A percentile compares a stretch with the other conserved stretches of the same genome.
Conservation (phyloP, 2,888 invertebrate genomes). For the Halocaridina rubra region DNA sequence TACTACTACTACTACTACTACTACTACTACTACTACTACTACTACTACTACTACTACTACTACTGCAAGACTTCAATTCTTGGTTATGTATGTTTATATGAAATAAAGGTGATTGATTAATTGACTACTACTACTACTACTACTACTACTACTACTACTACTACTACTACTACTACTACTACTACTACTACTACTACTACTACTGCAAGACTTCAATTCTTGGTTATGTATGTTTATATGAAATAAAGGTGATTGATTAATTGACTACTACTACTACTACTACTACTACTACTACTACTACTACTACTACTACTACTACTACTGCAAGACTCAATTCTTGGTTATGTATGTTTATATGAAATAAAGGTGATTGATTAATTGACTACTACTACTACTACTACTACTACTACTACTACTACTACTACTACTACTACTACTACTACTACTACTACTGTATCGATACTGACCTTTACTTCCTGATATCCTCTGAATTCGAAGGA, state of each 20-base stretch:
- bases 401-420: not conserved
- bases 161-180: not conserved
- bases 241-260: not conserved
- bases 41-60: not conserved
- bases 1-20: not conserved
- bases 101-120: not conserved
- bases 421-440: not conserved
- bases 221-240: too few relatives aligned
- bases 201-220: too few relatives aligned
- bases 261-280: not conserved
- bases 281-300: not conserved
- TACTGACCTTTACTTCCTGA: conserved; percentile 58
- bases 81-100: too few relatives aligned
- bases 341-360: too few relatives aligned
- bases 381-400: too few relatives aligned
- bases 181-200: not conserved
- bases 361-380: too few relatives aligned
- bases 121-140: not conserved
- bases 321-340: not conserved
- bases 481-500: conserved; percentile 60
- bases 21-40: not conserved
- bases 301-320: not conserved
- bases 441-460: not conserved
- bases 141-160: not conserved
- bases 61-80: too few relatives aligned